Percentiles rank a stretch among this genome's conserved stretches.
phyloP scores from a whole-genome alignment of 1,140 invertebrate genomes.

The Platyscapa corneri region DNA sequence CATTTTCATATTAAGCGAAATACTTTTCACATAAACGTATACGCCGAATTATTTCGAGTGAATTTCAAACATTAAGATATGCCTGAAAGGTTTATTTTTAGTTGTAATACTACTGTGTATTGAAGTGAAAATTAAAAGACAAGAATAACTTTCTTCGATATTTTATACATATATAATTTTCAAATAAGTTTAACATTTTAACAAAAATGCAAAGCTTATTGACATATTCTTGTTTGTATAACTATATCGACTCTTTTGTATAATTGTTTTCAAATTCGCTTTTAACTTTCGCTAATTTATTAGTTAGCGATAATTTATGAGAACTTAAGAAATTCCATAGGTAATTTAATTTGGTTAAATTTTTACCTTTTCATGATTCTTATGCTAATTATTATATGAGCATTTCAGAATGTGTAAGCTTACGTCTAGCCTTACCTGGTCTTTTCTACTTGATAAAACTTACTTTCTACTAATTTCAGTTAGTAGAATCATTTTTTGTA shows the following conservation, averaged over 20 bases:
- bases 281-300: not conserved
- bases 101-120: constrained; percentile 23
- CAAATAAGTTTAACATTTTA: not conserved
- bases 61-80: constrained; percentile 25
- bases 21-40: constrained; percentile 16
- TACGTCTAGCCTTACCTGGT: not conserved
- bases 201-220: not conserved
- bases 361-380: not conserved
- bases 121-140: constrained; percentile 25
- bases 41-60: constrained; percentile 37
- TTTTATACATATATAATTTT: not conserved
- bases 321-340: not conserved
- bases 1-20: constrained; percentile 1
- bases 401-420: not conserved
- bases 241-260: not conserved
- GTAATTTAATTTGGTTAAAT: not conserved
- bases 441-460: not conserved
- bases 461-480: not conserved
- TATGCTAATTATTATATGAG: not conserved
- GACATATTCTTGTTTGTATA: constrained; percentile 27
- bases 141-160: constrained; percentile 12
- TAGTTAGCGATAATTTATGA: not conserved
- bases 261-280: not conserved
- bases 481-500: not conserved
- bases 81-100: constrained; percentile 34